These are phyloP conservation scores for Stictonetta naevosa DNA, from an alignment of 2,113 vertebrate genomes.

Conservation along the genomic window DNA sequence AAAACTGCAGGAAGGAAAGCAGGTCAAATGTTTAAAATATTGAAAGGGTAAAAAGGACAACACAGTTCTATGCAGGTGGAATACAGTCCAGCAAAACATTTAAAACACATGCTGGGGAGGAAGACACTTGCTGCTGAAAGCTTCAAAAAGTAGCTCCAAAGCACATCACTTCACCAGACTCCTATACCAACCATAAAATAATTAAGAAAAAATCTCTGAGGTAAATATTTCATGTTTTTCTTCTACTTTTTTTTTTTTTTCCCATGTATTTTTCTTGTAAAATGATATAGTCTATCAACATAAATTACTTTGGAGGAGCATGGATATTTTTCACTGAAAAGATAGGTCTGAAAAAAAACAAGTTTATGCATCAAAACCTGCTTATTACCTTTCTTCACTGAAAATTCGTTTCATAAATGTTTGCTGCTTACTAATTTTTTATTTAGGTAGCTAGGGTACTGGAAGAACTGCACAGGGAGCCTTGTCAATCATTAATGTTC, in stretches of 20 bases:
- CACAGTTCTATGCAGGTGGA: conserved; percentile 56
- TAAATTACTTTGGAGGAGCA: not conserved
- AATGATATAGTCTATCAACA: not conserved
- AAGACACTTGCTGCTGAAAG: conserved; percentile 47
- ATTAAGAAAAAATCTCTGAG: conserved; percentile 46
- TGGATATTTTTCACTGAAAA: not conserved
- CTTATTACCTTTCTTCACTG: not conserved
- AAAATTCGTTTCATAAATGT: not conserved
- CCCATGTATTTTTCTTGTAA: conserved; percentile 7
- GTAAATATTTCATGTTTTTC: conserved; percentile 7
- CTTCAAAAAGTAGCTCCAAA: conserved; percentile 39
- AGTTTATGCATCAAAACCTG: not conserved
- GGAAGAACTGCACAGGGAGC: not conserved
- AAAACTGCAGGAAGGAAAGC: conserved; percentile 58
- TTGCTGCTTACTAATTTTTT: not conserved
- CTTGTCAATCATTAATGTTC: not conserved
- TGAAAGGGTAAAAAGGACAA: conserved; percentile 57
- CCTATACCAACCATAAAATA: conserved; percentile 16
- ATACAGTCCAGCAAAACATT: conserved; percentile 46
- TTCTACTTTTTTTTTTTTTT: conserved; percentile 5
- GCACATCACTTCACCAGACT: not conserved
- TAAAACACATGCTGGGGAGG: conserved; percentile 52
- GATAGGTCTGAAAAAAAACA: not conserved
- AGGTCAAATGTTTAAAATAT: conserved; percentile 63
- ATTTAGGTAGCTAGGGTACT: not conserved